Percentiles rank a stretch among this genome's conserved stretches.
These are phyloP conservation scores for Tetraneura akinire DNA, from an alignment of 1,140 invertebrate genomes.

Conservation along the genomic window DNA sequence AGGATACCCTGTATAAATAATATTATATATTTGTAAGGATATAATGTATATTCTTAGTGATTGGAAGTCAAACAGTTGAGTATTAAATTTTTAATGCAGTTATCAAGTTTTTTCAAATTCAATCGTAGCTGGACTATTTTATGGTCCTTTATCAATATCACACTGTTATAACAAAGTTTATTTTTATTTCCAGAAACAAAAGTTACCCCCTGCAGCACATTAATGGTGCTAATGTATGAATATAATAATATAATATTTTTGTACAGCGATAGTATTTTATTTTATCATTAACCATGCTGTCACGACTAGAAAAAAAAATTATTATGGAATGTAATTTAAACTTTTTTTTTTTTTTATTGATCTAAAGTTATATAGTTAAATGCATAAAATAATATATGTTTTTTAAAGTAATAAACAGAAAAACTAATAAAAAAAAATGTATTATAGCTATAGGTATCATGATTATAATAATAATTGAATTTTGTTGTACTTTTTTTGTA, in stretches of 20 bases:
- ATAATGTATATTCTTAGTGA: too few species aligned
- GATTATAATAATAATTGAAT: too few species aligned
- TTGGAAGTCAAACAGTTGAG: too few species aligned
- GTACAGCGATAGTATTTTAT: not conserved
- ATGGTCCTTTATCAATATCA: not conserved
- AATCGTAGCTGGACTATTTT: not conserved
- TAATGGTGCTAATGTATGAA: not conserved
- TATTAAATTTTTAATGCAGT: not conserved
- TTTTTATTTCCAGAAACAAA: slow-evolving; percentile 1
- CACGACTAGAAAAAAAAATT: not conserved
- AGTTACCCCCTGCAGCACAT: not conserved
- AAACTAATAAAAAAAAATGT: too few species aligned
- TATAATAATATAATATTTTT: slow-evolving; percentile 6
- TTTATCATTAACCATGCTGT: not conserved
- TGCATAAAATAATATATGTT: not conserved
- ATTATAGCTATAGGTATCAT: too few species aligned
- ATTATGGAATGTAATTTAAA: not conserved
- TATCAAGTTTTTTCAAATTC: slow-evolving; percentile 8
- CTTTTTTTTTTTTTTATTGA: not conserved
- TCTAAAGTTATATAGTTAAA: not conserved
- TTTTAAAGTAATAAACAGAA: too few species aligned
- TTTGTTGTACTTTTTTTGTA: too few species aligned
- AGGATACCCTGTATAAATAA: too few species aligned
- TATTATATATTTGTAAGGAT: too few species aligned
- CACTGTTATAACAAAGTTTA: not conserved